Percentiles rank a stretch among this genome's conserved stretches.
These are phyloP conservation scores for Aplocera efformata DNA, from an alignment of 2,888 invertebrate species.

Conservation along the genomic window DNA sequence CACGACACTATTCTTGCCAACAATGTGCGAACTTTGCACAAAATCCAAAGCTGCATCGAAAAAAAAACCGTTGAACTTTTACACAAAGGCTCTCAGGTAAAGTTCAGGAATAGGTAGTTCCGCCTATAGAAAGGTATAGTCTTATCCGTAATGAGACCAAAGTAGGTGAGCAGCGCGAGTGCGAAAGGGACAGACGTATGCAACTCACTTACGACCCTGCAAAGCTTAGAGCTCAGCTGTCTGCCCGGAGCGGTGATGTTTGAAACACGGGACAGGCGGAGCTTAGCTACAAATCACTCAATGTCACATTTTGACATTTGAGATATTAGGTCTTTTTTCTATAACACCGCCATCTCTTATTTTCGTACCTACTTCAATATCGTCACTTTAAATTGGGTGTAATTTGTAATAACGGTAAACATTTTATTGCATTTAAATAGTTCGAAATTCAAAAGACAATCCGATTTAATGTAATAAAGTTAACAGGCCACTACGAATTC, in stretches of 20 bases:
- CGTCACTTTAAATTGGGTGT: slow-evolving; percentile 11
- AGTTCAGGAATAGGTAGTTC: slow-evolving; percentile 70
- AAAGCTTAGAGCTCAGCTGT: slow-evolving; percentile 78
- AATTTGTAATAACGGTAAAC: slow-evolving; percentile 11
- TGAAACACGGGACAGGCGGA: slow-evolving; percentile 82
- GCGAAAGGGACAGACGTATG: slow-evolving; percentile 63
- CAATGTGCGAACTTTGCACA: slow-evolving; percentile 38
- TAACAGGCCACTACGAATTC: slow-evolving; percentile 54
- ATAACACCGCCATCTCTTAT: slow-evolving; percentile 74
- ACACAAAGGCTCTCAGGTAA: slow-evolving; percentile 79
- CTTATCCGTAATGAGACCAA: slow-evolving; percentile 62
- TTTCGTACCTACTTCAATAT: slow-evolving; percentile 44
- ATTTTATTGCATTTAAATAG: slow-evolving; percentile 17
- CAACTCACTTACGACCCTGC: slow-evolving; percentile 63
- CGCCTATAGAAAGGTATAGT: slow-evolving; percentile 72
- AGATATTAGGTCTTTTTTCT: slow-evolving; percentile 81
- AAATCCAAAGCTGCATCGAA: slow-evolving; percentile 65
- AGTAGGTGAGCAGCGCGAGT: slow-evolving; percentile 42
- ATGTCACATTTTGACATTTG: slow-evolving; percentile 82
- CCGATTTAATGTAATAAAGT: slow-evolving; percentile 24
- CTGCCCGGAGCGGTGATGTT: slow-evolving; percentile 79
- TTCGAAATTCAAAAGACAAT: slow-evolving; percentile 33
- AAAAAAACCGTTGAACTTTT: slow-evolving; percentile 76
- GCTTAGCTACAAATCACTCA: slow-evolving; percentile 82
- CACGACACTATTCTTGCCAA: slow-evolving; percentile 22